Evolutionary conservation across 2,888 invertebrate species (phyloP), one percentile per base, ranked within the genome.

Genomic region (Uloborus plumipes): DNA sequence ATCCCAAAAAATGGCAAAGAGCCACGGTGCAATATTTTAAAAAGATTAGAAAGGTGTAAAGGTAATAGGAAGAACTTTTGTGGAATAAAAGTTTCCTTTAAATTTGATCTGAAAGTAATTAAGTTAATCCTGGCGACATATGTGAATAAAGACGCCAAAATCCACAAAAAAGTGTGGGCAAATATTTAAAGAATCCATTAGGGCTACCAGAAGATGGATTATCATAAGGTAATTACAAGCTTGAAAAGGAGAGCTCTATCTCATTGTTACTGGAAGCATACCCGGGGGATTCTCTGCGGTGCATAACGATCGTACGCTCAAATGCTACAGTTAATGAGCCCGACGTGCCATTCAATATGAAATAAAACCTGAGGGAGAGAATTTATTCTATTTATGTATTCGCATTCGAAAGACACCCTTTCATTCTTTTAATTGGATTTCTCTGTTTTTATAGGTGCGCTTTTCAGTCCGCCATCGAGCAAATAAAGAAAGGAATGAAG

Each of bases 101-200:
- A 39, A 39, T 9, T 39, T 39, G 39, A 39, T 39, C 39, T 39
- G 55, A 51, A 69, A 74, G 69, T 74, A 81, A 81, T 81, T 81
- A 81, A 65, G 73, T 73, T 80, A 80, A 80, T 80, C 73, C 69
- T n/a, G 59, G 31, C 65, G 69, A 70, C 66, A 66, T 49, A 67
- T 67, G 70, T 55, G 64, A 81, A 81, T 81, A 70, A 81, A 81
- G 80, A 81, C 80, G 80, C 80, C 80, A 73, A 59, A 62, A 59
- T 53, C 58, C 59, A 66, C 31, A 31, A 73, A 67, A 66, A 65
- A 16, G 55, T 47, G 67, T 39, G 67, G 67, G 80, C 80, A 81
- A 81, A 81, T 81, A 81, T 81, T 81, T 81, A 81, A 81, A 81
- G 80, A 81, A 81, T 81, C 80, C 80, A 81, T 81, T 81, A 74